Evolutionary conservation across 2,888 invertebrate species (phyloP).

Genomic region (Silvanus unidentatus): DNA sequence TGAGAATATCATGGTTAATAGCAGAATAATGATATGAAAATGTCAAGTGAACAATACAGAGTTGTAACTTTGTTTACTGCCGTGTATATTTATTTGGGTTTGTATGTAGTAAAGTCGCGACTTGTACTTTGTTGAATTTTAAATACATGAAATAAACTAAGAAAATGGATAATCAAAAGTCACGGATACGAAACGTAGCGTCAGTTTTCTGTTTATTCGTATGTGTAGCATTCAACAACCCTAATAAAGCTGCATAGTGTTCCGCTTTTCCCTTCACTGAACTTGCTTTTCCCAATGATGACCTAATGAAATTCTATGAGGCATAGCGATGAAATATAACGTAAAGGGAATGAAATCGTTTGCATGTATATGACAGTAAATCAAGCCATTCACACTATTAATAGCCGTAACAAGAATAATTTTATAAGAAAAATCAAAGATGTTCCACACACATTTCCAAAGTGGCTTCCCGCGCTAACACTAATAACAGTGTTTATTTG

Average conservation of each 20-base stretch:
- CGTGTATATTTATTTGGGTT: too few relatives aligned
- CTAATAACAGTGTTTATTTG: too few relatives aligned
- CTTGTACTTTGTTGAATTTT: slow-evolving; percentile 19
- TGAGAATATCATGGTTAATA: too few relatives aligned
- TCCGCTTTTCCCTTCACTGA: slow-evolving; percentile 40
- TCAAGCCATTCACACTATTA: slow-evolving; percentile 25
- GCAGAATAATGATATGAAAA: too few relatives aligned
- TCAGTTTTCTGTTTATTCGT: neutral
- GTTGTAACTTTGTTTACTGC: too few relatives aligned
- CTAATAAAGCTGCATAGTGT: slow-evolving; percentile 39
- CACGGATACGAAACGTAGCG: slow-evolving; percentile 1
- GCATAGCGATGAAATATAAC: slow-evolving; percentile 40
- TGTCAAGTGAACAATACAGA: too few relatives aligned
- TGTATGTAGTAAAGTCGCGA: too few relatives aligned
- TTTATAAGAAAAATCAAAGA: too few relatives aligned
- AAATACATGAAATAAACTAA: slow-evolving; percentile 22
- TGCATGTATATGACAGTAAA: slow-evolving; percentile 38
- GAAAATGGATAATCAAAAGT: slow-evolving; percentile 20
- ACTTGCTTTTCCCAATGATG: slow-evolving; percentile 38
- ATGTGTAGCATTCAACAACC: slow-evolving; percentile 20
- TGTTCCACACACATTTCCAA: too few relatives aligned
- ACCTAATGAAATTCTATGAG: slow-evolving; percentile 44
- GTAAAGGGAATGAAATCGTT: slow-evolving; percentile 34
- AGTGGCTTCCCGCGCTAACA: too few relatives aligned
- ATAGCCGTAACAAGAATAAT: too few relatives aligned